A percentile compares a stretch with the other conserved stretches of the same genome.
Evolutionary conservation across 2,113 vertebrate genomes (phyloP).

Genomic region (Seriola rivoliana): DNA sequence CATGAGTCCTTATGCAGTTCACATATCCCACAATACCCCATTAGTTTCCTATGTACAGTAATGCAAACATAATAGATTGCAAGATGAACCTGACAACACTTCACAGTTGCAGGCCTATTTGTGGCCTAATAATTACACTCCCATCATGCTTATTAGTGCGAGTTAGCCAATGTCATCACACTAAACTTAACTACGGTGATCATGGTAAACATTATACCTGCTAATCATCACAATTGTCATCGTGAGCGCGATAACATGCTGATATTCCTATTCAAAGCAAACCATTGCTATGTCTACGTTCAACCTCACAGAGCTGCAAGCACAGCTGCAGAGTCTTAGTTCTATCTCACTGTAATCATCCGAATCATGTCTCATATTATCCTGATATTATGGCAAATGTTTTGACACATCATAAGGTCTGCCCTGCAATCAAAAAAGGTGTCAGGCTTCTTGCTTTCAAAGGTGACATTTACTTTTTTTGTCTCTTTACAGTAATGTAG

Average conservation of each 20-base stretch:
- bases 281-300: neutral
- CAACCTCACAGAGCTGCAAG: neutral
- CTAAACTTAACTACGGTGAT: neutral
- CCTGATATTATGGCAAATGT: neutral
- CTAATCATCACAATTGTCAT: neutral
- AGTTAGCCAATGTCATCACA: no score
- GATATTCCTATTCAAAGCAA: neutral
- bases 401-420: neutral
- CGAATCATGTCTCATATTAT: neutral
- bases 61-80: no score
- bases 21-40: no score
- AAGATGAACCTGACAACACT: no score
- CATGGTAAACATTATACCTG: no score
- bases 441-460: neutral
- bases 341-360: neutral
- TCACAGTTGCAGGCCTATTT: no score
- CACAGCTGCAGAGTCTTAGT: neutral
- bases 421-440: neutral
- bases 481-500: neutral
- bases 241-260: neutral
- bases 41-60: no score
- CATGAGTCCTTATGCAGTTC: no score
- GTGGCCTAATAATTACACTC: no score
- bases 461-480: neutral
- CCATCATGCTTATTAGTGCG: no score